Base-by-base conservation (phyloP, 2,113 vertebrate species). In the Notothenia rossii region DNA sequence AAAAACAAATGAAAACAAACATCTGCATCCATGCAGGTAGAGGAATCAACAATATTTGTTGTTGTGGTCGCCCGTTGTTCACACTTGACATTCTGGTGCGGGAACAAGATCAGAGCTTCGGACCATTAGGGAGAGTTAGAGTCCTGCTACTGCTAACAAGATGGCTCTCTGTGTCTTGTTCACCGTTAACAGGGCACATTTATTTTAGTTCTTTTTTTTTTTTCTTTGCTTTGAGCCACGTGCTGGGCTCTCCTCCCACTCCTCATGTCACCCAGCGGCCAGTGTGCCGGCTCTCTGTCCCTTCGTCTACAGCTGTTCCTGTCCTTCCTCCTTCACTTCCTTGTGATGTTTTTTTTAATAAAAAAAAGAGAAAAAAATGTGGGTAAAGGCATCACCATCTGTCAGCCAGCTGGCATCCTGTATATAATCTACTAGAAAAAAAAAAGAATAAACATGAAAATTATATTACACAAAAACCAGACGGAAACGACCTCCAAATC, bases 351-450 rank as follows among this genome's bases (percentile, higher is more conserved):
- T 92, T 79, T 69, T 68, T 76, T 83, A 89, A 80, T 90, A 69
- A 92, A 65, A 67, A 40, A 71, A 29, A 13, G 12, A 1, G 3
- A 67, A 64, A 83, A 88, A 81, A 79, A 73, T 73, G 63, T 66
- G 87, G 92, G 91, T 94, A 92, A 95, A 95, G 92, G 89, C 94
- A 92, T 94, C 91, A 91, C 94, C 95, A 95, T 95, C 94, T 95
- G 95, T 95, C 93, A 91, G 90, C 94, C 95, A 95, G 94, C 94
- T 95, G 95, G 94, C 90, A 95, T 94, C 93, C 94, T 94, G 92
- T 93, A 94, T 93, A 93, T 94, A 94, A 95, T 95, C 93, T 92
- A 89, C 75, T 75, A 89, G 92, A 91, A 53, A 53, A 61, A 56
- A 85, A 87, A 85, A 82, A 94, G 84, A 93, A 94, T 89, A 93